phyloP scores from a whole-genome alignment of 2,888 invertebrate genomes.

The Ditula angustiorana region DNA sequence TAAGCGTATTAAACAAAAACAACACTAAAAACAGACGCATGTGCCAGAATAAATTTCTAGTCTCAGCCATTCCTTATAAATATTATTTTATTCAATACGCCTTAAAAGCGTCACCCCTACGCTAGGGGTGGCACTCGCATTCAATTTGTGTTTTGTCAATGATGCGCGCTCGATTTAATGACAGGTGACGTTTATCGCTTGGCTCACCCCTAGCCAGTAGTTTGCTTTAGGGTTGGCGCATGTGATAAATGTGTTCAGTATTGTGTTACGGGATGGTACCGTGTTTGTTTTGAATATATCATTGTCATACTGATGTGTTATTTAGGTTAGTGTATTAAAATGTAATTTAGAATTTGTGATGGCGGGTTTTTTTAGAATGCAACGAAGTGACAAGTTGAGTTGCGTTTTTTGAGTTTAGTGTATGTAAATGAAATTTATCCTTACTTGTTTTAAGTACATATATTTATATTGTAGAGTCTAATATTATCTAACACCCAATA shows the following conservation, averaged over 20 bases:
- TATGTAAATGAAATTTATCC: too few species aligned
- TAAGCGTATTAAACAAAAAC: not conserved
- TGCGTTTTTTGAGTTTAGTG: too few species aligned
- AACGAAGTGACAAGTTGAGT: too few species aligned
- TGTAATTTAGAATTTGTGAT: slow-evolving; percentile 37
- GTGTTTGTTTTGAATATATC: slow-evolving; percentile 43
- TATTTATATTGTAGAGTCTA: too few species aligned
- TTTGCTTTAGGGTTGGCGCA: slow-evolving; percentile 28
- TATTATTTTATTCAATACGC: slow-evolving; percentile 41
- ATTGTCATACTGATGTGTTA: slow-evolving; percentile 33
- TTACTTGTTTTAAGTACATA: too few species aligned
- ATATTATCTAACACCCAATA: too few species aligned
- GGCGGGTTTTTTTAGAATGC: not conserved
- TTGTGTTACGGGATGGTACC: slow-evolving; percentile 39
- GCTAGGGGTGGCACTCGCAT: slow-evolving; percentile 54
- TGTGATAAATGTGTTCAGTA: slow-evolving; percentile 35
- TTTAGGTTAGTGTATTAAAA: slow-evolving; percentile 44
- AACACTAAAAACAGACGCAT: slow-evolving; percentile 23
- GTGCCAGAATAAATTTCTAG: slow-evolving; percentile 35
- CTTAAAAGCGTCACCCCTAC: slow-evolving; percentile 41
- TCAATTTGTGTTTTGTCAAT: slow-evolving; percentile 77
- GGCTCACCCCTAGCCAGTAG: slow-evolving; percentile 35
- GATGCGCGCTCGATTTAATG: slow-evolving; percentile 78
- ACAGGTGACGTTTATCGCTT: slow-evolving; percentile 71
- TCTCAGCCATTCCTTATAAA: slow-evolving; percentile 35